A percentile compares a stretch with the other conserved stretches of the same genome.
These are phyloP conservation scores for Acrossocheilus wenchowensis DNA, from an alignment of 2,797 vertebrate species.

Conservation along the genomic window DNA sequence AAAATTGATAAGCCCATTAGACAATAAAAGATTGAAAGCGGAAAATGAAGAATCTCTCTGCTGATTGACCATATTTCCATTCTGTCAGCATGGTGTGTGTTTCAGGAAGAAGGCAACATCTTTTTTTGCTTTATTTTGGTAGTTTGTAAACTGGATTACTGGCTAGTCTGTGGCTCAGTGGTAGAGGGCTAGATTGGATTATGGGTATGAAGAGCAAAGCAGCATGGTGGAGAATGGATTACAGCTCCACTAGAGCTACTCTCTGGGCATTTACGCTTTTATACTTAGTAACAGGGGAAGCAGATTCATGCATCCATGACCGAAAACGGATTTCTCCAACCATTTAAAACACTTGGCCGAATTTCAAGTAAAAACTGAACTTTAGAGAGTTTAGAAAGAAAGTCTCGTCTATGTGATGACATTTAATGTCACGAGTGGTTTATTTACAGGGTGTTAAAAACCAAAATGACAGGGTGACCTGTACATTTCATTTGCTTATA, in stretches of 20 bases:
- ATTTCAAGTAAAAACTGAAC: neutral
- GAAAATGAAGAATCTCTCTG: conserved; percentile 72
- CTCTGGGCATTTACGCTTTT: conserved; percentile 65
- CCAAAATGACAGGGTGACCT: conserved; percentile 12
- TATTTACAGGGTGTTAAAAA: neutral
- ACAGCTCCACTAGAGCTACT: conserved; percentile 72
- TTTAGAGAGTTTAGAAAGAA: neutral
- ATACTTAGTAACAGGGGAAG: conserved; percentile 51
- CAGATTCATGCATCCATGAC: conserved; percentile 39
- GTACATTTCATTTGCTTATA: conserved; percentile 18
- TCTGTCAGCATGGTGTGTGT: conserved; percentile 70
- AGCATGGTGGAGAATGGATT: conserved; percentile 78
- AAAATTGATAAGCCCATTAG: conserved; percentile 51
- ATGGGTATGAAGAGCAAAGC: conserved; percentile 76
- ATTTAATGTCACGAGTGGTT: neutral
- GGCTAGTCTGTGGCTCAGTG: conserved; percentile 77
- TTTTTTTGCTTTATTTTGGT: conserved; percentile 67
- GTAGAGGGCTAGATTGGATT: conserved; percentile 81
- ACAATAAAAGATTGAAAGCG: conserved; percentile 45
- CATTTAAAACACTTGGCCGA: neutral
- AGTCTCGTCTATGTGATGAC: neutral
- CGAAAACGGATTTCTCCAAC: conserved; percentile 6
- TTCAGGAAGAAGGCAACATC: conserved; percentile 71
- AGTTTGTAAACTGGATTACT: conserved; percentile 82
- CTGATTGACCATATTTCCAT: conserved; percentile 75